A percentile compares a stretch with the other conserved stretches of the same genome.
phyloP scores from a whole-genome alignment of 2,888 invertebrate species.

The Helleia helle region DNA sequence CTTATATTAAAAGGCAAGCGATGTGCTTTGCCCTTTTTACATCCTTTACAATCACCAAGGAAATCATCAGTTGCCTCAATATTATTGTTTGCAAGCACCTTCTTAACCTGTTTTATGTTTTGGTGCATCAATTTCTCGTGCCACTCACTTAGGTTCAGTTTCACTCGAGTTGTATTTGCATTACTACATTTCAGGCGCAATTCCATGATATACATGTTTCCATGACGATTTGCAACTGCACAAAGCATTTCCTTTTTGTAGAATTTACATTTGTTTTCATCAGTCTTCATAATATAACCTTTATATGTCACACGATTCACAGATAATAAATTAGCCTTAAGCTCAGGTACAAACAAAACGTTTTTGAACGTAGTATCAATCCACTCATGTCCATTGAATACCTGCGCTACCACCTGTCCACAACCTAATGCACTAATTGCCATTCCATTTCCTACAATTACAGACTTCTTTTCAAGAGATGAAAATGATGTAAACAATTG shows the following conservation, averaged over 20 bases:
- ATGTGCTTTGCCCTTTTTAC: conserved; percentile 14
- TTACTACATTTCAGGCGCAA: not conserved
- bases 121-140: not conserved
- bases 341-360: not conserved
- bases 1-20: conserved; percentile 10
- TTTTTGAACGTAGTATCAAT: conserved; percentile 1
- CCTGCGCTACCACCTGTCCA: conserved; percentile 4
- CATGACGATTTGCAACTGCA: conserved; percentile 12
- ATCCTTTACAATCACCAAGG: conserved; percentile 16
- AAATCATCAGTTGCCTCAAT: conserved; percentile 14
- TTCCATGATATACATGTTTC: conserved; percentile 13
- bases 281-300: not conserved
- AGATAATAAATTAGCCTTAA: not conserved
- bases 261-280: not conserved
- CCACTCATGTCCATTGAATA: not conserved
- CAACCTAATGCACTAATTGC: not conserved
- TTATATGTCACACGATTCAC: not conserved
- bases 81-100: conserved; percentile 13
- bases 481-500: conserved; percentile 16
- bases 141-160: not conserved
- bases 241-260: conserved; percentile 9
- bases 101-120: conserved; percentile 11
- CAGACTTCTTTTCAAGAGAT: conserved; percentile 11
- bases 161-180: not conserved
- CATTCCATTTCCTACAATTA: conserved; percentile 22